A percentile compares a stretch with the other conserved stretches of the same genome.
Evolutionary conservation across 1,140 invertebrate genomes (phyloP).

Genomic region (Grapholita molesta): DNA sequence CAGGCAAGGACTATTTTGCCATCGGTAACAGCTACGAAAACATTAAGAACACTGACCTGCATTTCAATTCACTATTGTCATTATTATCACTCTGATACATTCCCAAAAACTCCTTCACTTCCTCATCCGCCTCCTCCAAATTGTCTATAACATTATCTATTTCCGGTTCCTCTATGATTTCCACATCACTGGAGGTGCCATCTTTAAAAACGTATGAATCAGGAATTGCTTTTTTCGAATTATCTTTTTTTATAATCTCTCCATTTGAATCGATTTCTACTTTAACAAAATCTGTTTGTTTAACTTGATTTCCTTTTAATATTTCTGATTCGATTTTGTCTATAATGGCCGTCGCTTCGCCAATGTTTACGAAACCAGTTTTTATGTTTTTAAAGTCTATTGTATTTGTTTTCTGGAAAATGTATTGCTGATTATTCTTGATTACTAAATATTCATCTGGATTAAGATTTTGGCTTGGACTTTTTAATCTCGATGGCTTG

Average conservation of each 20-base stretch:
- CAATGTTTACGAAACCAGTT: conserved; percentile 24
- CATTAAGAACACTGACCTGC: conserved; percentile 46
- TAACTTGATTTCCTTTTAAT: conserved; percentile 20
- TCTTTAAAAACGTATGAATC: conserved; percentile 32
- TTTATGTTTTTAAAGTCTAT: conserved; percentile 23
- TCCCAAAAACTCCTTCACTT: conserved; percentile 63
- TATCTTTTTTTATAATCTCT: conserved; percentile 56
- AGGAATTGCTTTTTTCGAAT: conserved; percentile 47
- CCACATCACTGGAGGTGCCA: conserved; percentile 55
- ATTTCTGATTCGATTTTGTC: conserved; percentile 20
- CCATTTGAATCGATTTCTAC: conserved; percentile 58
- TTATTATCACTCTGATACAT: conserved; percentile 48
- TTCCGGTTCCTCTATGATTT: conserved; percentile 54
- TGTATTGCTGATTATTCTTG: conserved; percentile 67
- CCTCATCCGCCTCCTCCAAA: conserved; percentile 64
- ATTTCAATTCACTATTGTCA: conserved; percentile 51
- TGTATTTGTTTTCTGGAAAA: conserved; percentile 56
- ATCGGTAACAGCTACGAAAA: no score
- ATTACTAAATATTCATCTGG: conserved; percentile 67
- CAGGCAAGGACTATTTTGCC: no score
- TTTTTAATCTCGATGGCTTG: conserved; percentile 52
- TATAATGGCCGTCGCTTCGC: conserved; percentile 6
- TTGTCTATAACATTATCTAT: conserved; percentile 60
- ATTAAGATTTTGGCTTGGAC: conserved; percentile 51
- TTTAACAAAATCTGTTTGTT: conserved; percentile 52